phyloP scores from a whole-genome alignment of 2,797 vertebrate genomes.

The Darevskia nairensis region DNA sequence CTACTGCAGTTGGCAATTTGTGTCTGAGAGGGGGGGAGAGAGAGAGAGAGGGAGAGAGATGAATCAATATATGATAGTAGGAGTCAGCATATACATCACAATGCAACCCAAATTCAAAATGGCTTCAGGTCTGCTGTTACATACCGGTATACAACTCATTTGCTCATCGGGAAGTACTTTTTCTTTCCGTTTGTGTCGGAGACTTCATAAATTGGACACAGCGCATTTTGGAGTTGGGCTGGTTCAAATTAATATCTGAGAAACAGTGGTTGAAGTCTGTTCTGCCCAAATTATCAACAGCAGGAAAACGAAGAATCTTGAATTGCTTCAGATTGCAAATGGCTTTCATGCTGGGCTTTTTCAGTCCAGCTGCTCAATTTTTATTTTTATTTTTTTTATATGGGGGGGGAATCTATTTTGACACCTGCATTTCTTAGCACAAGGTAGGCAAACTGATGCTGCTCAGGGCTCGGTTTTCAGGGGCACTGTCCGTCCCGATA shows the following conservation, averaged over 20 bases:
- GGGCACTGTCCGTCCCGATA: slow-evolving; percentile 29
- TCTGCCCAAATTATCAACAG: slow-evolving; percentile 72
- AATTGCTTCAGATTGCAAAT: slow-evolving; percentile 69
- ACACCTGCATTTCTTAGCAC: slow-evolving; percentile 40
- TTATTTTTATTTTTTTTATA: background rate
- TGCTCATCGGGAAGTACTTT: slow-evolving; percentile 22
- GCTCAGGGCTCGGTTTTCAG: slow-evolving; percentile 16
- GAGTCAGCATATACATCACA: no score
- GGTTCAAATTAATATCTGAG: slow-evolving; percentile 61
- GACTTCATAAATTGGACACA: background rate
- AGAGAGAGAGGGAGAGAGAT: no score
- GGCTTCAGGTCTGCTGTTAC: background rate
- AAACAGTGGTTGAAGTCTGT: slow-evolving; percentile 55
- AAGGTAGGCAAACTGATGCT: slow-evolving; percentile 28
- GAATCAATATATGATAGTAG: no score
- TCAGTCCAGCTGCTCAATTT: slow-evolving; percentile 50
- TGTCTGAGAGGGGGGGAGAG: no score
- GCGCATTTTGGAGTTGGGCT: slow-evolving; percentile 24
- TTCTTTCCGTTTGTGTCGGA: background rate
- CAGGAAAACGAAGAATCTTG: slow-evolving; percentile 60
- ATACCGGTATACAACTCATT: background rate
- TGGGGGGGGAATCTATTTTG: background rate
- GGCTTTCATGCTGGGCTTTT: slow-evolving; percentile 68
- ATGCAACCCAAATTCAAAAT: background rate
- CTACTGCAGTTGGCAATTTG: no score